A percentile compares a stretch with the other conserved stretches of the same genome.
Conservation (phyloP, 2,888 invertebrate species). For the Leptinotarsa juncta region DNA sequence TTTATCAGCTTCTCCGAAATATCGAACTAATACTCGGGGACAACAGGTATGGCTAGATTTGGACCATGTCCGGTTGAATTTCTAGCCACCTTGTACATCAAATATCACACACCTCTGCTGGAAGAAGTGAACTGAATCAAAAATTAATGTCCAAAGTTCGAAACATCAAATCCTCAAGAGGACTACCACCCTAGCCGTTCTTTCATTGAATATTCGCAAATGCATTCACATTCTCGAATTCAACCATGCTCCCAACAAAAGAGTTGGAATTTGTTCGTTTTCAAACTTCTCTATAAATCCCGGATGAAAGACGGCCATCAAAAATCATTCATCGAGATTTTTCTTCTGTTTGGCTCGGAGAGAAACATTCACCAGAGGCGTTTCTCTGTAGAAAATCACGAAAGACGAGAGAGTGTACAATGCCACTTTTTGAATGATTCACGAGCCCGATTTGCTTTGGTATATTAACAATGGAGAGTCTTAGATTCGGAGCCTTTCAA, state of each 20-base stretch:
- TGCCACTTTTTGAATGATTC: conserved; percentile 6
- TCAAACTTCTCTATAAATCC: not conserved
- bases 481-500: conserved; percentile 5
- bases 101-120: not conserved
- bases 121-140: not conserved
- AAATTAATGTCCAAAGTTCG: not conserved
- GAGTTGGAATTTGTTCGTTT: not conserved
- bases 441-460: conserved; percentile 7
- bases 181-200: not conserved
- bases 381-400: not conserved
- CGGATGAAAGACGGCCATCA: not conserved
- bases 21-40: too few species aligned
- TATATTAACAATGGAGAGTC: not conserved
- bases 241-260: not conserved
- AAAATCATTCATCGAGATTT: not conserved
- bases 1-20: too few species aligned
- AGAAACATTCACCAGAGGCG: conserved; percentile 1
- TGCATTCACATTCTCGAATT: not conserved
- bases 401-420: conserved; percentile 1
- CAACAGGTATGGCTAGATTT: too few species aligned
- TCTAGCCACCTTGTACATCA: not conserved
- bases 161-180: not conserved
- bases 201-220: not conserved
- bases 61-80: not conserved
- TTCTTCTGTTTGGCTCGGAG: not conserved